Percentiles rank a stretch among this genome's conserved stretches.
Conservation (phyloP, 1,140 invertebrate genomes). For the Drosophila quadrilineata region DNA sequence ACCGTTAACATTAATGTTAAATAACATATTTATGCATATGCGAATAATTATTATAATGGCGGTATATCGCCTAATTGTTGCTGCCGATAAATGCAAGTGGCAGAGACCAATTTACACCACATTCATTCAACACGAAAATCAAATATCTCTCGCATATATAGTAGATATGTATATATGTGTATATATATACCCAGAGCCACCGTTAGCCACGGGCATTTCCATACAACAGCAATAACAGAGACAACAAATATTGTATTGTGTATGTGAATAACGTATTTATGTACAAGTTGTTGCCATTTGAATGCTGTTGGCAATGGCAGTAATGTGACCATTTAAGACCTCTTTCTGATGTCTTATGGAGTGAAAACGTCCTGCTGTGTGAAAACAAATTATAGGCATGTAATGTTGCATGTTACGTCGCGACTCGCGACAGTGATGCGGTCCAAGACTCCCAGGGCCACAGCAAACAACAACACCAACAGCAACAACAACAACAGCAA, state of each 20-base stretch:
- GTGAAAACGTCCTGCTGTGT: constrained; percentile 81
- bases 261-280: constrained; percentile 1
- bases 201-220: constrained; percentile 6
- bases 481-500: background rate
- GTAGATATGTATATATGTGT: no score
- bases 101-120: constrained; percentile 7
- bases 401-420: constrained; percentile 80
- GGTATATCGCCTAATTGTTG: constrained; percentile 5
- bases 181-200: no score
- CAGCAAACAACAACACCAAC: background rate
- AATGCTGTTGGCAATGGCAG: constrained; percentile 77
- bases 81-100: constrained; percentile 2
- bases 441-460: constrained; percentile 9
- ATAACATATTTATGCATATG: background rate
- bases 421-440: constrained; percentile 47
- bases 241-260: background rate
- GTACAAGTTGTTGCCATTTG: constrained; percentile 54
- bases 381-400: constrained; percentile 81
- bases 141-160: constrained; percentile 11
- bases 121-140: constrained; percentile 9
- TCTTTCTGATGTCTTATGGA: constrained; percentile 81
- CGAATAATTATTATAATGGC: background rate
- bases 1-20: background rate
- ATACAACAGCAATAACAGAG: background rate
- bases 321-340: constrained; percentile 81